Percentiles rank a stretch among this genome's conserved stretches.
Conservation (phyloP, 1,140 invertebrate species). For the Alviniconcha marisindica region DNA sequence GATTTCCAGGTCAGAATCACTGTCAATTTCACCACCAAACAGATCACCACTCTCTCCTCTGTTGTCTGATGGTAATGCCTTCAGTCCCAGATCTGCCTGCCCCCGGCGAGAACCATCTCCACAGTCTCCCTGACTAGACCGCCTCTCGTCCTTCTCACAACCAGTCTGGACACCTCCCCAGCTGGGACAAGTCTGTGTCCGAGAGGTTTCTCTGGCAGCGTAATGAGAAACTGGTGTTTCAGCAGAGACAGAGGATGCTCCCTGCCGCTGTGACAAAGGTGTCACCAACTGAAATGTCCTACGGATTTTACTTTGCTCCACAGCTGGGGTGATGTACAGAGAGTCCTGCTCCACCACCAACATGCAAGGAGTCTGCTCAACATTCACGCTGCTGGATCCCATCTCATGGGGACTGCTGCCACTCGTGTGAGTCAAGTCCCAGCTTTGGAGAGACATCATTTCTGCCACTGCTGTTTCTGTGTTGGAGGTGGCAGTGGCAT, state of each 20-base stretch:
- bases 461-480: not conserved
- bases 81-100: too few species aligned
- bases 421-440: not conserved
- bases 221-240: not conserved
- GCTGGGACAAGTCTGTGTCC: too few species aligned
- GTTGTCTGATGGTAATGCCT: too few species aligned
- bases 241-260: not conserved
- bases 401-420: not conserved
- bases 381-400: not conserved
- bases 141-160: too few species aligned
- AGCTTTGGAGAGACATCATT: not conserved
- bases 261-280: not conserved
- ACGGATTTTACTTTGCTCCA: constrained; percentile 2
- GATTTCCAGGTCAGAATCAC: constrained; percentile 34
- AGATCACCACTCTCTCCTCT: not conserved
- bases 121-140: too few species aligned
- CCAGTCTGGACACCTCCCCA: too few species aligned
- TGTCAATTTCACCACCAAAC: not conserved
- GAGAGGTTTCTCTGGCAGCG: too few species aligned
- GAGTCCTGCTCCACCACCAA: constrained; percentile 38
- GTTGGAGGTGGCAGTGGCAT: not conserved
- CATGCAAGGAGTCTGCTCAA: not conserved
- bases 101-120: too few species aligned
- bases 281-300: constrained; percentile 36
- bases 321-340: constrained; percentile 34